Evolutionary conservation across 2,888 invertebrate species (phyloP).

Genomic region (Mesoligia furuncula): DNA sequence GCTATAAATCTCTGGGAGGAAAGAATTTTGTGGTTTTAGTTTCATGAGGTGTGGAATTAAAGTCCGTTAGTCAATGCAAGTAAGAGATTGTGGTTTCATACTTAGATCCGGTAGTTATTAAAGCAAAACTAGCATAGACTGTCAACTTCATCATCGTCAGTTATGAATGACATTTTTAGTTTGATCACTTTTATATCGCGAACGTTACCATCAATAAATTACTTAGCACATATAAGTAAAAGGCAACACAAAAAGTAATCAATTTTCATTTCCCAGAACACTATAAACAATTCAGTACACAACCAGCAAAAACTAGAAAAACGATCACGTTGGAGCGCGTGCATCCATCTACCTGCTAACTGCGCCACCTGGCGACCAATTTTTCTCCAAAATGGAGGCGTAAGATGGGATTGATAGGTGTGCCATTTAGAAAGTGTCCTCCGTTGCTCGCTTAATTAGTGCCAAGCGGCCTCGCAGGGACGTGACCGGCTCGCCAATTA

Average conservation of each 20-base stretch:
- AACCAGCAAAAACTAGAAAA: slow-evolving; percentile 47
- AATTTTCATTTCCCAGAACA: slow-evolving; percentile 36
- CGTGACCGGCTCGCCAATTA: slow-evolving; percentile 67
- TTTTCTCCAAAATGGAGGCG: slow-evolving; percentile 71
- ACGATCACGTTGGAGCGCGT: slow-evolving; percentile 36
- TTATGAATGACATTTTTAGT: neutral
- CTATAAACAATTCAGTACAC: slow-evolving; percentile 41
- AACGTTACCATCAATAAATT: slow-evolving; percentile 6
- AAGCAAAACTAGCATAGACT: neutral
- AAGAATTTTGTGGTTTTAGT: slow-evolving; percentile 7
- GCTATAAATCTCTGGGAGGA: slow-evolving; percentile 30
- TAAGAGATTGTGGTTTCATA: neutral
- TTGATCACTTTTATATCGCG: neutral
- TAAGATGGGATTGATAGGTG: slow-evolving; percentile 74
- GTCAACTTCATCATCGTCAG: neutral
- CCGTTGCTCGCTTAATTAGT: slow-evolving; percentile 68
- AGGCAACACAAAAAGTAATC: slow-evolving; percentile 25
- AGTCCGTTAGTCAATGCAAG: neutral
- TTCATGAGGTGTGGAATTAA: slow-evolving; percentile 8
- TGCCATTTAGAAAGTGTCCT: slow-evolving; percentile 69
- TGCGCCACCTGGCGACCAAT: slow-evolving; percentile 61
- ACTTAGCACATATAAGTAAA: neutral
- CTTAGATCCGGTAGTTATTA: neutral
- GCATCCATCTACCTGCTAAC: slow-evolving; percentile 58
- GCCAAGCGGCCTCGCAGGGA: slow-evolving; percentile 59